A percentile compares a stretch with the other conserved stretches of the same genome.
Evolutionary conservation across 2,888 invertebrate genomes (phyloP).

Genomic region (Platycheirus rosarum): DNA sequence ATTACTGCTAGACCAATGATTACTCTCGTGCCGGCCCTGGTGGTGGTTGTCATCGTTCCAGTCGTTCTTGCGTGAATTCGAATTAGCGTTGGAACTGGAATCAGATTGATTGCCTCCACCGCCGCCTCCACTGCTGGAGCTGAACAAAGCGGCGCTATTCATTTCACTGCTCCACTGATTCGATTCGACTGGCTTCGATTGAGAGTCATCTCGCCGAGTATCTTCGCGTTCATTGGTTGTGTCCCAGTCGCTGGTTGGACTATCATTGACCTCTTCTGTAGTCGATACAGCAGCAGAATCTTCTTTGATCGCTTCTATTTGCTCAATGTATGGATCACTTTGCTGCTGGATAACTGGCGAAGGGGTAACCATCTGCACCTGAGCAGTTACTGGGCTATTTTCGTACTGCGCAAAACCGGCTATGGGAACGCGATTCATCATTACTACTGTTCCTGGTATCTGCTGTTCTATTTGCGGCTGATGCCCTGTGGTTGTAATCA

Average conservation of each 20-base stretch:
- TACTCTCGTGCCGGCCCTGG: constrained; percentile 67
- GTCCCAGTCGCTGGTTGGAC: constrained; percentile 59
- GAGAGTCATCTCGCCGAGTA: constrained; percentile 52
- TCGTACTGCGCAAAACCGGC: constrained; percentile 62
- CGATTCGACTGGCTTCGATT: constrained; percentile 66
- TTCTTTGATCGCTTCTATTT: constrained; percentile 56
- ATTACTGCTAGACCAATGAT: constrained; percentile 75
- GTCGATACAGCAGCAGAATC: constrained; percentile 33
- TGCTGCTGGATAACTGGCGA: constrained; percentile 39
- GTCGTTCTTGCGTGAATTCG: constrained; percentile 75
- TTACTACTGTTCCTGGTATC: constrained; percentile 48
- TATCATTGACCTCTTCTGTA: constrained; percentile 51
- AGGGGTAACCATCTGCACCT: constrained; percentile 56
- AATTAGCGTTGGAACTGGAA: constrained; percentile 76
- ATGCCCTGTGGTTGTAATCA: constrained; percentile 55
- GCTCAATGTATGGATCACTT: constrained; percentile 52
- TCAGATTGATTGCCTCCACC: constrained; percentile 74
- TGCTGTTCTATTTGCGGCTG: constrained; percentile 54
- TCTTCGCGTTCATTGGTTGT: constrained; percentile 54
- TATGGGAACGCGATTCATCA: constrained; percentile 67
- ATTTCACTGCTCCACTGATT: constrained; percentile 81
- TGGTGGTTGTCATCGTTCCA: constrained; percentile 66
- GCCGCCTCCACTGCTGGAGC: constrained; percentile 74
- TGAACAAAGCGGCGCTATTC: constrained; percentile 77
- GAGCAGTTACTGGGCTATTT: constrained; percentile 31